These are phyloP conservation scores for Agrilus planipennis DNA, from an alignment of 1,140 invertebrate species.

Conservation along the genomic window DNA sequence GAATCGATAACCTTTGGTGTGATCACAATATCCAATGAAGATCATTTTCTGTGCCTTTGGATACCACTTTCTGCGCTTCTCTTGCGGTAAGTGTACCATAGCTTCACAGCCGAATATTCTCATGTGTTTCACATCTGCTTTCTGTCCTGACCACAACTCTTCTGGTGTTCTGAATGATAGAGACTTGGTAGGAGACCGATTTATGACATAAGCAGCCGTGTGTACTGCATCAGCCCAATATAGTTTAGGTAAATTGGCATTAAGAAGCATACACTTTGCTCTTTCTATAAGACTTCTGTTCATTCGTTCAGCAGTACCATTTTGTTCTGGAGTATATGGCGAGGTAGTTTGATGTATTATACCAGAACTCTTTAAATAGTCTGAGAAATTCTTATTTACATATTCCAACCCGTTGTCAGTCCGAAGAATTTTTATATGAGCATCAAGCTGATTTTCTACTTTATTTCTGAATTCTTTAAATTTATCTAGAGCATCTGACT, in stretches of 20 bases:
- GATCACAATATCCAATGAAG: too few species aligned
- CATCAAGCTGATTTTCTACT: slow-evolving; percentile 3
- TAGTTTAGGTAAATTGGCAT: background rate
- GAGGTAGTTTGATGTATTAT: slow-evolving; percentile 15
- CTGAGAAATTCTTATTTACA: background rate
- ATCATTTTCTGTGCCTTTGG: too few species aligned
- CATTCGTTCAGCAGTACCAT: slow-evolving; percentile 11
- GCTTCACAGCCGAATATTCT: too few species aligned
- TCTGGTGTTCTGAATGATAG: too few species aligned
- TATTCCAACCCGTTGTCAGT: slow-evolving; percentile 5
- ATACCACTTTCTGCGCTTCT: too few species aligned
- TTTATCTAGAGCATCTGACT: slow-evolving; percentile 1
- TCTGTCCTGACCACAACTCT: too few species aligned
- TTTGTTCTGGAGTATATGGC: slow-evolving; percentile 6
- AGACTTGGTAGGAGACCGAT: too few species aligned
- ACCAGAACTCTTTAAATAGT: slow-evolving; percentile 6
- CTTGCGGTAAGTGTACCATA: too few species aligned
- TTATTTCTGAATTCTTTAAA: slow-evolving; percentile 1
- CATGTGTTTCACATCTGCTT: too few species aligned
- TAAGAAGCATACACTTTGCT: slow-evolving; percentile 3
- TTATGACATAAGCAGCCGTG: slow-evolving; percentile 7
- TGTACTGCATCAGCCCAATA: too few species aligned
- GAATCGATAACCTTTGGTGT: too few species aligned
- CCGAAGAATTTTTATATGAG: slow-evolving; percentile 4
- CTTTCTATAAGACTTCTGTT: slow-evolving; percentile 7